Base-by-base conservation (phyloP, 2,113 vertebrate species). In the Fulmarus glacialis region DNA sequence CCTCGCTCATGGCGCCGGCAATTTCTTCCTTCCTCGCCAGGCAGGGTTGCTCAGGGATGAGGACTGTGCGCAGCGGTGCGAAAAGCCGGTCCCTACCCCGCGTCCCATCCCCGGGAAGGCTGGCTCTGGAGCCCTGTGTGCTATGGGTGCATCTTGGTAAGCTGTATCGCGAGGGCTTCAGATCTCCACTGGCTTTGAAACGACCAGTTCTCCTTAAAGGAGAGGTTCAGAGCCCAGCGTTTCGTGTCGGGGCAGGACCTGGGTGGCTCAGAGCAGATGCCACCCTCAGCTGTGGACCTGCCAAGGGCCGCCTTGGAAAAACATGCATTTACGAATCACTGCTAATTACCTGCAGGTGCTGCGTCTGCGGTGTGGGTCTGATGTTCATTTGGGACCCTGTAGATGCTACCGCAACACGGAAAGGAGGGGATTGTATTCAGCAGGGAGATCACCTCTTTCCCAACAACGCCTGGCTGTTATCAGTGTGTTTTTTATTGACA, bases 81-180 rank as follows among this genome's bases (percentile, higher is more conserved):
- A 32, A 24, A 32, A 42, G 18, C 55, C 0, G 0, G 12, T 50
- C 38, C 12, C n/a, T 53, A 10, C 17, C 30, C 53, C 4, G 2
- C 6, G 2, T 30, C 40, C 12, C 0, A 0, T 75, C 36, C 22
- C 21, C 0, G 0, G 50, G 55, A 59, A 24, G 47, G 27, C 21
- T 77, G 27, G 6, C n/a, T 40, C 5, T 5, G 48, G 13, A 75
- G 27, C 60, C 2, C 1, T 5, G 7, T 5, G 15, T 52, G 11
- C 82, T 45, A 6, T 0, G 5, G 34, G 24, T 17, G 13, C 29
- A 8, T 47, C 48, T 47, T 6, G 10, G 8, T 56, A 29, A 74
- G 30, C 56, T 7, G 3, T 29, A 3, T 38, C 6, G 1, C 2
- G 13, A 23, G 11, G 29, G 24, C 40, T 79, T 50, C 36, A 23